Base-by-base conservation (phyloP, 2,797 vertebrate genomes). In the Myioborus miniatus region DNA sequence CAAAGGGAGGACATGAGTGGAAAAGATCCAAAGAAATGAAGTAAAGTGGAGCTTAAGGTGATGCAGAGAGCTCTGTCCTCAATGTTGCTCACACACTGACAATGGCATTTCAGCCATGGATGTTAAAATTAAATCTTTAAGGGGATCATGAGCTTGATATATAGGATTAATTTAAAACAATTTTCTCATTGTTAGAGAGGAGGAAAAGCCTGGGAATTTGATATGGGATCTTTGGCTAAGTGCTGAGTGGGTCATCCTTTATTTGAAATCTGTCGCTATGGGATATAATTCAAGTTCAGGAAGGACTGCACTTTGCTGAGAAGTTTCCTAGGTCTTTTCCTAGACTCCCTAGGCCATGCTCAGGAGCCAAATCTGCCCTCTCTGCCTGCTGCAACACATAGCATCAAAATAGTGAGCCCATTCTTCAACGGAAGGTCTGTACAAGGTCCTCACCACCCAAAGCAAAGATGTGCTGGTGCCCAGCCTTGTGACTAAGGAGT, bases 301-400 rank as follows among this genome's bases (percentile, higher is more conserved):
- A 39, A 70, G 17, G 12, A 58, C 4, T 87, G 22, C 9, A 14
- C 15, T 79, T 87, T 65, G 21, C 41, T 59, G 55, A 87, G 8
- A 56, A 86, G 17, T 29, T 9, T 71, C 30, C 34, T 53, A 4
- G 2, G 3, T 9, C 4, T 39, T 78, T 39, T 39, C 34, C 43
- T 69, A 30, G 44, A 29, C 5, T 67, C 12, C 21, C 29, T 8
- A 11, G 15, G 21, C 12, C 52, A 24, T 11, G 6, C 8, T 64
- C 0, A 1, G n/a, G 44, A 78, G 6, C 24, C 1, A 2, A 43
- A 62, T 53, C 64, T 6, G 0, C 29, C 50, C 32, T 72, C 55
- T 74, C 50, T 8, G 3, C 9, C 49, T 2, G 2, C n/a, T 63
- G 62, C 0, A 1, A 17, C 15, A 2, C 1, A 0, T 9, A 7